A percentile compares a stretch with the other conserved stretches of the same genome.
Evolutionary conservation across 2,113 vertebrate genomes (phyloP).

Genomic region (Oenanthe melanoleuca): DNA sequence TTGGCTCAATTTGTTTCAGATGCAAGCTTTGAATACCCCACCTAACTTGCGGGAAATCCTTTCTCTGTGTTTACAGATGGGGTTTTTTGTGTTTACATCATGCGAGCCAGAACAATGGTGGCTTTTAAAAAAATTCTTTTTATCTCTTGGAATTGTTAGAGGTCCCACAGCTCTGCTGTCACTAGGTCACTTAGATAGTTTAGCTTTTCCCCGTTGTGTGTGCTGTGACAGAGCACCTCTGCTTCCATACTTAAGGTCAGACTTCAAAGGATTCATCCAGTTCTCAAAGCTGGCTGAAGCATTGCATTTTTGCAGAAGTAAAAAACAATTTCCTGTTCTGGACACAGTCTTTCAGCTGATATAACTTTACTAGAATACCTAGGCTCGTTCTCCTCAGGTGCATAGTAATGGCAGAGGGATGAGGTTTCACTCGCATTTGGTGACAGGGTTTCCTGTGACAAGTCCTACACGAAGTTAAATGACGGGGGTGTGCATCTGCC

Average conservation of each 20-base stretch:
- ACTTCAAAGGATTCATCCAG: neutral
- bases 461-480: neutral
- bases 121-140: neutral
- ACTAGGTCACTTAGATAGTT: conserved; percentile 16
- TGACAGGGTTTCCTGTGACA: fast-evolving
- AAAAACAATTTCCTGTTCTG: neutral
- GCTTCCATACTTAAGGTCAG: neutral
- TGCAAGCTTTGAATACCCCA: conserved; percentile 18
- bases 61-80: conserved; percentile 43
- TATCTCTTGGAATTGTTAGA: conserved; percentile 29
- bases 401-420: neutral
- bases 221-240: neutral
- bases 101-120: conserved; percentile 44
- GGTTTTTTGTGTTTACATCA: conserved; percentile 23
- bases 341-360: neutral
- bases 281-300: neutral
- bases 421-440: neutral
- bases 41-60: conserved; percentile 48
- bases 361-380: neutral
- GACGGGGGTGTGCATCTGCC: neutral
- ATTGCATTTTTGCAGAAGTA: neutral
- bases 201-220: neutral
- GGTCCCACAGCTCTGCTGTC: conserved; percentile 17
- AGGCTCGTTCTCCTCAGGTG: neutral
- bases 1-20: neutral